Base-by-base conservation (phyloP, 2,113 vertebrate species). In the Psilopsiagon aurifrons region DNA sequence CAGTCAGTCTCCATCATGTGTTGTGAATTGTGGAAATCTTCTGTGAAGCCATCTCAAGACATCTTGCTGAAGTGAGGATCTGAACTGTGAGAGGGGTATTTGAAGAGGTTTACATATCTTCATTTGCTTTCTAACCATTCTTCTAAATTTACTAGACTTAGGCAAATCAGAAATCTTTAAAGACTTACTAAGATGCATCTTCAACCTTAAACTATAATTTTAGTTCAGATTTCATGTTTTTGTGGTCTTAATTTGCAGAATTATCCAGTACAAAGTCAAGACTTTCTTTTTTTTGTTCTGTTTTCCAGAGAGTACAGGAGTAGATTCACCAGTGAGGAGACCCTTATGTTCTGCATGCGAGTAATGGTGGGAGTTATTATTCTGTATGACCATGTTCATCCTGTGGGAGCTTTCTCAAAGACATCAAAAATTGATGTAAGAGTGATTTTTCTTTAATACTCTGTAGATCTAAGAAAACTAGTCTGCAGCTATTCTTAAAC, bases 281-380 rank as follows among this genome's bases (percentile, higher is more conserved):
- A 68, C 33, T 69, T 54, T 44, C 3, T 66, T 82, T 77, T 6
- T 64, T 92, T 27, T 95, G n/a, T 85, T 73, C 81, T 96, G 31
- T 90, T 68, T 97, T 96, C 5, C 95, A 99, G 99, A 86, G 99
- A 99, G 88, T 99, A 99, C 93, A 98, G 99, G 10, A 99, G 99
- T 94, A 98, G 99, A 79, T 99, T 99, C 94, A 99, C 98, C 85
- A 99, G 99, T 52, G 99, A 99, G 92, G 99, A 99, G 94, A 99
- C 99, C 0, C 98, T 99, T 60, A 97, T 99, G 98, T 99, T 99
- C 96, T 99, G 99, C 97, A 99, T 99, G 99, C 97, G 99, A 96
- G 99, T 99, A 57, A 99, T 99, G 99, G 99, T 99, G 47, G 99
- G 99, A 2, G 99, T 99, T 94, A 99, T 99, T 95, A 99, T 99